Conservation (phyloP, 2,113 vertebrate species). For the Ophthalmolycus amberensis region DNA sequence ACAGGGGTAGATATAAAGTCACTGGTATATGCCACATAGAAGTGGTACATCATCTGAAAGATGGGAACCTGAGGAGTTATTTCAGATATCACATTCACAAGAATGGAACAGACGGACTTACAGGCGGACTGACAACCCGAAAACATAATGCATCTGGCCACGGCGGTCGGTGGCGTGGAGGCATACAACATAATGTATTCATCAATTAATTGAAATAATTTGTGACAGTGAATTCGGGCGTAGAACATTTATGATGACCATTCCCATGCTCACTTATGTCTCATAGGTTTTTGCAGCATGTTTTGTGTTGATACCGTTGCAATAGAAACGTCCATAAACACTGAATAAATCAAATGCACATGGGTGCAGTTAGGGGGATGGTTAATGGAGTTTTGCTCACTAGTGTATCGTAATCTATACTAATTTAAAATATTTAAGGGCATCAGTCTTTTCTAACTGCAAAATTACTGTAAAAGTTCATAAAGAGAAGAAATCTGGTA, state of each 20-base stretch:
- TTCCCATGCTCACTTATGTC: not conserved
- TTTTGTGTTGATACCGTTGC: not conserved
- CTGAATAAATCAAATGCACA: slow-evolving; percentile 5
- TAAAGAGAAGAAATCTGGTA: not conserved
- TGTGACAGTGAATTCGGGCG: not conserved
- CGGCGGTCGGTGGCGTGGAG: too few relatives aligned
- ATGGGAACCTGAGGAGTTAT: not conserved
- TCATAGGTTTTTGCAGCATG: not conserved
- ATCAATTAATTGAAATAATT: too few relatives aligned
- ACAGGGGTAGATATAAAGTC: not conserved
- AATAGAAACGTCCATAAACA: not conserved
- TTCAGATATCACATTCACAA: not conserved
- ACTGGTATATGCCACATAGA: not conserved
- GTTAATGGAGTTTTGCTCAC: not conserved
- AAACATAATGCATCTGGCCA: not conserved
- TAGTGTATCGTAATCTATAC: not conserved
- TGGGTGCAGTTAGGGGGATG: not conserved
- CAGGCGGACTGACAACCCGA: not conserved
- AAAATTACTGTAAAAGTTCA: not conserved
- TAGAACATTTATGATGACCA: not conserved
- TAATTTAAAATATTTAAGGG: slow-evolving; percentile 2
- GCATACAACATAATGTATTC: not conserved
- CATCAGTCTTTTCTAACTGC: not conserved
- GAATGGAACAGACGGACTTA: not conserved
- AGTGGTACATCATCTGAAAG: not conserved